Evolutionary conservation across 2,797 vertebrate species (phyloP), one percentile per base, ranked within the genome.

Genomic region (Tragopan temminckii): DNA sequence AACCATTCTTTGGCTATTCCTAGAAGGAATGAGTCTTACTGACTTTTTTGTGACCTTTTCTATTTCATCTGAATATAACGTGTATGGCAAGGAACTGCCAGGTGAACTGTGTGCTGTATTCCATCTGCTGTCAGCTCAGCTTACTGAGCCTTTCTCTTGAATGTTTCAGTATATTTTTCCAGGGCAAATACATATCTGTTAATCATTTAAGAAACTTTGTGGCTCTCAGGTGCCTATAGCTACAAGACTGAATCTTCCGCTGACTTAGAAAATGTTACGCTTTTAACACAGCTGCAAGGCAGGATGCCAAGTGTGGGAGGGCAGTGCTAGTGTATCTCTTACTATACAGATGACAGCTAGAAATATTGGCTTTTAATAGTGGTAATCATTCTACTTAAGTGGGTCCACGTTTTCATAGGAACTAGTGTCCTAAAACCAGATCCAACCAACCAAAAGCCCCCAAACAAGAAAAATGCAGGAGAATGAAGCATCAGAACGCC

Each of bases 241-340:
- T 94, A 66, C 53, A 80, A 18, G 17, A 40, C 6, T 42, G 48
- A 58, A 42, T 94, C 79, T 78, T 90, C 64, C 72, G 46, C 8
- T 78, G 35, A 23, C 29, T 24, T 29, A 53, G 75, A 77, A 75
- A 71, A 88, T 43, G 35, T 55, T 78, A 27, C 58, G 33, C 20
- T 45, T 87, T 87, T 72, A 62, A 83, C 74, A 50, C 50, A 80
- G 66, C 81, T 90, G 76, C 58, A 53, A 45, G 81, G 89, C 87
- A 90, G 66, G 24, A 42, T 92, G 79, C 92, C 83, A 88, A 16
- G 45, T 70, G 57, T 88, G 64, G 59, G 81, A 89, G 27, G 43
- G 35, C 66, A 85, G 5, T 42, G 57, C 83, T 80, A 40, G 58
- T 62, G 3, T 91, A n/a, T 84, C 18, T 75, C 23, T 64, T 78